Conservation (phyloP, 1,140 invertebrate species). For the Lamellibrachia luymesi region DNA sequence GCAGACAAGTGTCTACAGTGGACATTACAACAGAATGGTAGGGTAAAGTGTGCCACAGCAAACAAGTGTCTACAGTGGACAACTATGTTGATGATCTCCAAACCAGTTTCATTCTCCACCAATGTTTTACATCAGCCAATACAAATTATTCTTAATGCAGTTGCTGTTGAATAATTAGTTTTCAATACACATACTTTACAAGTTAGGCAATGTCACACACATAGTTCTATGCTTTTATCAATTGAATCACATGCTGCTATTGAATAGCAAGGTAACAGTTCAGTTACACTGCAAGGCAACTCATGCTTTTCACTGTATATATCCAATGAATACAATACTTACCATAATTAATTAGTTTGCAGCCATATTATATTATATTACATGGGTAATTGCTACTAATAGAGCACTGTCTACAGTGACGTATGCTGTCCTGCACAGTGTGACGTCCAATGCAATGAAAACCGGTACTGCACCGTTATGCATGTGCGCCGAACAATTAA, state of each 20-base stretch:
- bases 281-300: background rate
- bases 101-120: background rate
- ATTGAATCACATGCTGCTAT: background rate
- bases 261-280: background rate
- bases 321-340: no score
- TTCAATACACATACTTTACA: background rate
- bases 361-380: no score
- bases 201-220: background rate
- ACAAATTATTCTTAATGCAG: background rate
- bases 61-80: background rate
- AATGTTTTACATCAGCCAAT: background rate
- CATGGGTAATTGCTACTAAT: no score
- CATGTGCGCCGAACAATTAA: no score
- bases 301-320: no score
- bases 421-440: no score
- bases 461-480: no score
- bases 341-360: no score
- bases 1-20: background rate
- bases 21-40: background rate
- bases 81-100: background rate
- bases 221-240: background rate
- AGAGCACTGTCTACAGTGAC: no score
- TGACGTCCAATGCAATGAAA: no score
- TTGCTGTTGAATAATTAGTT: background rate
- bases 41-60: background rate